Evolutionary conservation across 37 sponge, comb jelly and placozoan species (phyloP).

Genomic region (Spongilla lacustris): DNA sequence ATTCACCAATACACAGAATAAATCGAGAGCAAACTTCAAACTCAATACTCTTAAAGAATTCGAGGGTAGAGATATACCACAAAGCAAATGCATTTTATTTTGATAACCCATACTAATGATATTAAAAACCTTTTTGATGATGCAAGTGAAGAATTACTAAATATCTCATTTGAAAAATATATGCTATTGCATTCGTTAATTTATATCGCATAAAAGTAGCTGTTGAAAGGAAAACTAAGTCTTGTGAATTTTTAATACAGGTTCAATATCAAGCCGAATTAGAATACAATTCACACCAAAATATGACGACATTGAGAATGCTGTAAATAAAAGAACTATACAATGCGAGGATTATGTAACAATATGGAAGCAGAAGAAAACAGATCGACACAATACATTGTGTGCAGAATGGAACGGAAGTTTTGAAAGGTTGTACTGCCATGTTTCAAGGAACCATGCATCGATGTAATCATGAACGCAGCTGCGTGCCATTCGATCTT

Average conservation of each 20-base stretch:
- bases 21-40: constrained; percentile 13
- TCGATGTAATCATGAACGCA: too few species aligned
- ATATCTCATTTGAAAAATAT: too few species aligned
- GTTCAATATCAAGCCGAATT: neutral
- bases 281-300: too few species aligned
- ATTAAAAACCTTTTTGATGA: constrained; percentile 19
- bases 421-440: too few species aligned
- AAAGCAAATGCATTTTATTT: constrained; percentile 5
- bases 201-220: neutral
- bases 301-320: constrained; percentile 26
- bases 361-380: neutral
- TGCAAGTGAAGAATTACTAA: too few species aligned
- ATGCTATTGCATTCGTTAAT: too few species aligned
- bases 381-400: constrained; percentile 40
- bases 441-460: too few species aligned
- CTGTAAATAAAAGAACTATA: neutral
- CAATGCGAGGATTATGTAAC: constrained; percentile 10
- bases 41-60: constrained; percentile 7
- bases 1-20: constrained; percentile 29
- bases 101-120: constrained; percentile 55
- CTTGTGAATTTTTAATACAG: neutral
- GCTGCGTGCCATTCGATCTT: too few species aligned
- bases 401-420: constrained; percentile 10
- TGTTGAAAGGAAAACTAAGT: neutral
- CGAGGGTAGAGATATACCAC: constrained; percentile 11